These are phyloP conservation scores for Alitta virens DNA, from an alignment of 2,888 invertebrate genomes.

Conservation along the genomic window DNA sequence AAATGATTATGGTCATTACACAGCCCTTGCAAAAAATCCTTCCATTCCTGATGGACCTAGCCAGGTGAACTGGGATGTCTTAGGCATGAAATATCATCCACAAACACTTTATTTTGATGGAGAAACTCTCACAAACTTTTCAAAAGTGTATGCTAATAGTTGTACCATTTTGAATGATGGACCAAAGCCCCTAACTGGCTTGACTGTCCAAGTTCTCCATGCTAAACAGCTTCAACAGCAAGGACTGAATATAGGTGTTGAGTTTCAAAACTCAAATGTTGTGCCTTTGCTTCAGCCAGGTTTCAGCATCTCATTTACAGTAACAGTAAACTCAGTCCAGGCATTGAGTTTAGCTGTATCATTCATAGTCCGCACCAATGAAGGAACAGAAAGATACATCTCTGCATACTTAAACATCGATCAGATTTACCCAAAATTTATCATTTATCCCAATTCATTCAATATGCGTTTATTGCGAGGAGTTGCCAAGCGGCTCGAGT, in stretches of 20 bases:
- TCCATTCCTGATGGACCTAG: not conserved
- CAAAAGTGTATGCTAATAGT: not conserved
- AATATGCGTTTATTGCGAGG: slow-evolving; percentile 15
- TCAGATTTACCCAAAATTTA: not conserved
- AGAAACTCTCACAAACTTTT: not conserved
- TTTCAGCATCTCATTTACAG: not conserved
- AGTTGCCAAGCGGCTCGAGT: slow-evolving; percentile 21
- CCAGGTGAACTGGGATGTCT: not conserved
- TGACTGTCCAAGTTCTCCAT: not conserved
- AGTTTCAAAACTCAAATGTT: not conserved
- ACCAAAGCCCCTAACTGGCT: not conserved
- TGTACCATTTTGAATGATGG: slow-evolving; percentile 3
- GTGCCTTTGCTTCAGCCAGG: not conserved
- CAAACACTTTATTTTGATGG: not conserved
- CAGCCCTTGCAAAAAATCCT: not conserved
- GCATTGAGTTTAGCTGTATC: not conserved
- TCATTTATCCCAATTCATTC: not conserved
- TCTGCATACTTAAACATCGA: not conserved
- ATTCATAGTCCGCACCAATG: not conserved
- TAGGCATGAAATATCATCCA: slow-evolving; percentile 4
- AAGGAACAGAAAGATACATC: not conserved
- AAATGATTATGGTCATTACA: not conserved
- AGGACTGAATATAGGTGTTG: not conserved
- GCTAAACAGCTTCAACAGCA: not conserved
- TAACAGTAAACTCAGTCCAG: not conserved